Conservation (phyloP, 1,140 invertebrate genomes). For the Thalassaphorura encarpata region DNA sequence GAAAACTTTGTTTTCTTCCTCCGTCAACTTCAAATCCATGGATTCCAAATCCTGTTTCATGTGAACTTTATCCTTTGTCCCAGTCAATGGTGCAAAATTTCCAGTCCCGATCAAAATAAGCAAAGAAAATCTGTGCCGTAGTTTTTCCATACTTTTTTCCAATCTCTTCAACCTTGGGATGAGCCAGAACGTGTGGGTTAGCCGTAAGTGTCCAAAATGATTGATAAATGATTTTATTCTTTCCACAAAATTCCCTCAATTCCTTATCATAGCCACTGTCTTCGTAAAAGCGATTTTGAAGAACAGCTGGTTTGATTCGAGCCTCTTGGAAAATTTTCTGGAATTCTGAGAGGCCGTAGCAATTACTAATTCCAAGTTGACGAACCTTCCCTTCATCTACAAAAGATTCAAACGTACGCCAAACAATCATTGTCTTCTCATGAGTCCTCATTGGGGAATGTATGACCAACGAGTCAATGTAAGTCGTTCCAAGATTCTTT, state of each 20-base stretch:
- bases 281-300: constrained; percentile 28
- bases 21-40: constrained; percentile 13
- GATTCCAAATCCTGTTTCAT: constrained; percentile 26
- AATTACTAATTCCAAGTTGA: constrained; percentile 29
- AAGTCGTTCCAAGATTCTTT: constrained; percentile 19
- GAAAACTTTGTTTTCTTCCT: constrained; percentile 16
- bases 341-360: constrained; percentile 18
- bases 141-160: constrained; percentile 14
- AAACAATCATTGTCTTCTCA: constrained; percentile 23
- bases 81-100: constrained; percentile 19
- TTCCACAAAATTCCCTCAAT: constrained; percentile 23
- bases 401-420: constrained; percentile 28
- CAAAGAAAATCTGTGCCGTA: constrained; percentile 27
- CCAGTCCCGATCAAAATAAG: constrained; percentile 21
- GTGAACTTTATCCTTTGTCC: constrained; percentile 19
- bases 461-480: constrained; percentile 27
- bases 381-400: constrained; percentile 11
- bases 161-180: constrained; percentile 8
- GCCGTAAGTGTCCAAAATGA: constrained; percentile 32
- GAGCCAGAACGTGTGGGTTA: constrained; percentile 22
- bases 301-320: constrained; percentile 23
- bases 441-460: constrained; percentile 24
- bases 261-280: constrained; percentile 20
- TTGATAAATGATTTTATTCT: constrained; percentile 28
- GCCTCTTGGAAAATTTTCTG: constrained; percentile 19